A percentile compares a stretch with the other conserved stretches of the same genome.
Conservation (phyloP, 2,113 vertebrate genomes). For the Trinectes maculatus region DNA sequence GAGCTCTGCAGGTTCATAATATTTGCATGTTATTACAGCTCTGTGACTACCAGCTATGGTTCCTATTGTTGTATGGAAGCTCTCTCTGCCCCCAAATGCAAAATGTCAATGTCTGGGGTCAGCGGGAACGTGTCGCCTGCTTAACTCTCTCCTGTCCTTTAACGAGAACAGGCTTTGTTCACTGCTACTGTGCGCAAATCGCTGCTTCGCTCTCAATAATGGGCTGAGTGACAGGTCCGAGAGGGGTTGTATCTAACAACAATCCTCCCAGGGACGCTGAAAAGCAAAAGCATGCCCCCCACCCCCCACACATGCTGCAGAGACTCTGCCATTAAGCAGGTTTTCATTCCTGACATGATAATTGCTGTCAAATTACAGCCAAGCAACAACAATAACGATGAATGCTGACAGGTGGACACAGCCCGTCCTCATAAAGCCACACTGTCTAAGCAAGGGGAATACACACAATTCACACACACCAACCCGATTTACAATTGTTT, state of each 20-base stretch:
- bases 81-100: slow-evolving; percentile 37
- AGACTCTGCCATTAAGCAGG: slow-evolving; percentile 44
- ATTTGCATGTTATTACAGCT: slow-evolving; percentile 61
- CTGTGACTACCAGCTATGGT: slow-evolving; percentile 20
- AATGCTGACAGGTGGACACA: slow-evolving; percentile 57
- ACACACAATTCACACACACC: background rate
- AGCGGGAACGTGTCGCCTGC: slow-evolving; percentile 42
- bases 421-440: no score
- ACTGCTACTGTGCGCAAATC: background rate
- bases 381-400: slow-evolving; percentile 59
- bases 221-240: slow-evolving; percentile 35
- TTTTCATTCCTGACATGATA: slow-evolving; percentile 59
- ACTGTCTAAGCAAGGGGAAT: background rate
- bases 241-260: slow-evolving; percentile 44
- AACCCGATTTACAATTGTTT: slow-evolving; percentile 38
- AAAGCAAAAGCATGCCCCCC: background rate
- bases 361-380: slow-evolving; percentile 74
- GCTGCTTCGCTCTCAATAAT: slow-evolving; percentile 28
- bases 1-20: slow-evolving; percentile 45
- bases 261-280: slow-evolving; percentile 18
- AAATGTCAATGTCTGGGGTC: slow-evolving; percentile 39
- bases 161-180: slow-evolving; percentile 38
- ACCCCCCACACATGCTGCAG: slow-evolving; percentile 18
- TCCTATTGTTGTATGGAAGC: slow-evolving; percentile 38
- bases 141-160: slow-evolving; percentile 48